Conservation (phyloP, 1,140 invertebrate species). For the Probaryconus sp. region DNA sequence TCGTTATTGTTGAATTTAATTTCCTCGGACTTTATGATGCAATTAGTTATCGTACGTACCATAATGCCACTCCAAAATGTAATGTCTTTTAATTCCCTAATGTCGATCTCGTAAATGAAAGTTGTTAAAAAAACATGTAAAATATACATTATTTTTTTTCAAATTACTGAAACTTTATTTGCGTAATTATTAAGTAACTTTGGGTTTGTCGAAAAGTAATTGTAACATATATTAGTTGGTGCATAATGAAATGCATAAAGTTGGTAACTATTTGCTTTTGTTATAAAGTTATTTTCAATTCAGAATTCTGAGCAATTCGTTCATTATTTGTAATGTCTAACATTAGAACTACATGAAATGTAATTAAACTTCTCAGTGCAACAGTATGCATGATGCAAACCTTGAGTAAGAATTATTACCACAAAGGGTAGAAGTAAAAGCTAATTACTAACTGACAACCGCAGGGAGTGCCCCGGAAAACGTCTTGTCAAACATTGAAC, state of each 20-base stretch:
- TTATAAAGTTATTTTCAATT: conserved; percentile 34
- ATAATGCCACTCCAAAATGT: too few relatives aligned
- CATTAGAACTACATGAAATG: conserved; percentile 49
- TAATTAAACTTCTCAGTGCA: conserved; percentile 55
- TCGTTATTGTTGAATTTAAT: conserved; percentile 9
- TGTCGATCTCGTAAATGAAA: too few relatives aligned
- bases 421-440: conserved; percentile 61
- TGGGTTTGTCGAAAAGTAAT: too few relatives aligned
- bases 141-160: too few relatives aligned
- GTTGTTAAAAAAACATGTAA: too few relatives aligned
- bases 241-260: conserved; percentile 26
- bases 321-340: conserved; percentile 54
- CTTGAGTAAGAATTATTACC: conserved; percentile 51
- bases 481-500: conserved; percentile 64
- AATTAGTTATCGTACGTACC: not conserved
- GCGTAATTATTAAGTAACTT: too few relatives aligned
- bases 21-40: conserved; percentile 1
- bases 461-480: conserved; percentile 60
- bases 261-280: conserved; percentile 10
- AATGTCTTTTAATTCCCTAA: too few relatives aligned
- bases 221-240: too few relatives aligned
- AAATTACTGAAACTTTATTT: too few relatives aligned
- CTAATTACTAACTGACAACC: conserved; percentile 68
- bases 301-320: conserved; percentile 26
- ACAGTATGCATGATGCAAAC: conserved; percentile 45